Base-by-base conservation (phyloP, 2,113 vertebrate genomes). In the Periophthalmodon schlosseri region DNA sequence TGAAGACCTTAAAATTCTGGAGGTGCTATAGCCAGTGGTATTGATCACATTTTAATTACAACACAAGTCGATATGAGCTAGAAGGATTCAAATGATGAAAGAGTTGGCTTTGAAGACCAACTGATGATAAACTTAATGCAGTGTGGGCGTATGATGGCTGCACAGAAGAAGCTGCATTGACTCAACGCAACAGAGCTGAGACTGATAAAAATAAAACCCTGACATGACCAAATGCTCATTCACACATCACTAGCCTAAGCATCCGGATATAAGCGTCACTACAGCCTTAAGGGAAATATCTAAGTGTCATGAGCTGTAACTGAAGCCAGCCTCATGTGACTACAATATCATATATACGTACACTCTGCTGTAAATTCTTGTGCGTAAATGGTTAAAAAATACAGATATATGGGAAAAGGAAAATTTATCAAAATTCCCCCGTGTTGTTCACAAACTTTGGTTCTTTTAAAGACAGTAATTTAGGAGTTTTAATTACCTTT, bases 41-140 rank as follows among this genome's bases (percentile, higher is more conserved):
- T 18, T 80, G 86, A 84, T 79, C 60, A 69, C 73, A 24, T 75
- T 81, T 84, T 83, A 82, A 87, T 89, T 86, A 87, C 60, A 70
- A 13, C 39, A 33, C 58, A 0, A 24, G 75, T 88, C 82, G 13
- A 85, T 85, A 75, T 36, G 69, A 84, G 77, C 72, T 47, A 76
- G 57, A 33, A 16, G 3, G 14, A 46, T 50, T 65, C 5, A 39
- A 74, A 63, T 49, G 70, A 5, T 52, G 67, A 68, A 67, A 50
- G 47, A 79, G 47, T 68, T 61, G 34, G 72, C 67, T 36, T 64
- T 28, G 24, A 61, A 60, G 21, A 46, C 34, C 24, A 66, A 60
- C 52, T 20, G 20, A 75, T 52, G 68, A 82, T 18, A 36, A 68
- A 78, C 14, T 33, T 9, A 13, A 36, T 33, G 49, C 18, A 66